Base-by-base conservation (phyloP, 2,797 vertebrate genomes). In the Betta splendens region DNA sequence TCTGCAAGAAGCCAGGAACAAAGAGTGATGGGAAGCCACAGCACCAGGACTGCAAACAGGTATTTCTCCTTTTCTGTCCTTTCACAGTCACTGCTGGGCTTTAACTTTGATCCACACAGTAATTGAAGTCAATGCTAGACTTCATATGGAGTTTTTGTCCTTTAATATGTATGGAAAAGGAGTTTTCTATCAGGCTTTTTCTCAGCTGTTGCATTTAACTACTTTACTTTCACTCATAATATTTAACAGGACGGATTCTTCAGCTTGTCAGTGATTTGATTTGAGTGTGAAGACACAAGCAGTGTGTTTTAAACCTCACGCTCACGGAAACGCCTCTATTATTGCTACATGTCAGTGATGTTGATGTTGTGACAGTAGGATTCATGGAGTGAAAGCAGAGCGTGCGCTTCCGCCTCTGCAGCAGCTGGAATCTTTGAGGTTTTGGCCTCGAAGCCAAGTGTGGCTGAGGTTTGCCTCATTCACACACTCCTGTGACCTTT, bases 1-100 rank as follows among this genome's bases (percentile, higher is more conserved):
- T 99, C 91, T 99, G 97, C 72, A 98, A 98, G 91, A 99, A 98
- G 65, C 76, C 89, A 0, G 95, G 94, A 21, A 92, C 90, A 62
- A 93, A 95, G 87, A 91, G 77, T 43, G 92, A 95, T 12, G 93
- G 92, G 43, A 83, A 91, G 5, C 81, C 92, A 1, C 91, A 94
- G 56, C 93, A 95, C 56, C 94, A 97, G 0, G 94, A 94, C 20
- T 99, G 97, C 89, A 92, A 92, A 87, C 90, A 94, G 93, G 97
- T 99, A 90, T 2, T 0, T 5, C 37, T 48, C 8, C 20, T 28
- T 48, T 59, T 11, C 26, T 43, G 23, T 28, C 17, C 54, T 31
- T 36, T 3, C 35, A 15, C 15, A 18, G 52, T 35, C 4, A 0
- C 1, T 13, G 10, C 18, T 37, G 2, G 22, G 13, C 47, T 11